These are phyloP conservation scores for Lithophane leautieri DNA, from an alignment of 2,888 invertebrate genomes.

Conservation along the genomic window DNA sequence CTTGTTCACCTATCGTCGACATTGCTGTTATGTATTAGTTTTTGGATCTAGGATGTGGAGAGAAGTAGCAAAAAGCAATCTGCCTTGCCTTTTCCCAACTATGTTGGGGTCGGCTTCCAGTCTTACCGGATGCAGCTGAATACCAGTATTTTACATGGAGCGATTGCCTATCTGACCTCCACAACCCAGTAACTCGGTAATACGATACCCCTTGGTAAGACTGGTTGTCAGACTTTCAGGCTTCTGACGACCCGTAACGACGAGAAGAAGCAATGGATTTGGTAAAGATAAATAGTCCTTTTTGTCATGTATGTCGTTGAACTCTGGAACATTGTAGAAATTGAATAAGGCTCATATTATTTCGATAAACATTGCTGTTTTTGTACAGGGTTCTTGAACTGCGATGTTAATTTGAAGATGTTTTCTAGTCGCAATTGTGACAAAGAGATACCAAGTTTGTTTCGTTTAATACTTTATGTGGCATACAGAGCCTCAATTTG, in stretches of 20 bases:
- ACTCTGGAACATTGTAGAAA: conserved; percentile 13
- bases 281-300: not conserved
- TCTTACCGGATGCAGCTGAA: no score
- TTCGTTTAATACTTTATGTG: conserved; percentile 12
- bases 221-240: no score
- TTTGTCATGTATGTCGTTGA: conserved; percentile 3
- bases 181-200: no score
- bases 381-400: conserved; percentile 17
- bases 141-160: no score
- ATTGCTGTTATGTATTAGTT: conserved; percentile 30
- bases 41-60: not conserved
- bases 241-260: no score
- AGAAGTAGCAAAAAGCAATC: not conserved
- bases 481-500: conserved; percentile 26
- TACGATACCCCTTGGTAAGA: no score
- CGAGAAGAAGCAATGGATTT: conserved; percentile 17
- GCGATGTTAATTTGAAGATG: conserved; percentile 5
- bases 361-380: not conserved
- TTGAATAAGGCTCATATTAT: conserved; percentile 3
- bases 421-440: not conserved
- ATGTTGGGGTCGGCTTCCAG: no score
- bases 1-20: conserved; percentile 36
- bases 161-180: no score
- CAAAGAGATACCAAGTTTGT: not conserved
- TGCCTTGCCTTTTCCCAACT: no score